Conservation (phyloP, 1,140 invertebrate genomes). For the Drosophila azteca region DNA sequence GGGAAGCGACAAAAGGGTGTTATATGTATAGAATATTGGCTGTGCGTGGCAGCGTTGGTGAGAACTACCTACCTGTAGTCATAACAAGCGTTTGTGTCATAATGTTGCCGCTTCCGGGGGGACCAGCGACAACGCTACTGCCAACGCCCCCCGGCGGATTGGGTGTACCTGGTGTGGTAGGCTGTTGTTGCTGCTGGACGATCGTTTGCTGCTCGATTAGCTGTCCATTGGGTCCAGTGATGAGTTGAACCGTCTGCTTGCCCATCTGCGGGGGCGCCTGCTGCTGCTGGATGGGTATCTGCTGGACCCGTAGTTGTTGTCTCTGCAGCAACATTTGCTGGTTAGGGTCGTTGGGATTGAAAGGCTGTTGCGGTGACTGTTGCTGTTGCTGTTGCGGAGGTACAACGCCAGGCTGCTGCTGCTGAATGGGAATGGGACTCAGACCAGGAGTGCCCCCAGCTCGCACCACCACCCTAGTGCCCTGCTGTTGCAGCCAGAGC, state of each 20-base stretch:
- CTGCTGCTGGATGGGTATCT: constrained; percentile 85
- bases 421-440: constrained; percentile 78
- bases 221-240: constrained; percentile 76
- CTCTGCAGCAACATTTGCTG: constrained; percentile 79
- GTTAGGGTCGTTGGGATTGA: constrained; percentile 72
- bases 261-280: constrained; percentile 83
- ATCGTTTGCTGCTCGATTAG: constrained; percentile 84
- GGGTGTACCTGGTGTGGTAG: constrained; percentile 50
- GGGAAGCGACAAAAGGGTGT: neutral
- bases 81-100: constrained; percentile 84
- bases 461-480: constrained; percentile 85
- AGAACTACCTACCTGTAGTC: constrained; percentile 83
- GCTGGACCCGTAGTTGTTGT: constrained; percentile 85
- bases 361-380: constrained; percentile 47
- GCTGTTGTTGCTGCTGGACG: constrained; percentile 84
- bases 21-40: neutral
- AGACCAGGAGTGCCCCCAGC: constrained; percentile 83
- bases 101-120: constrained; percentile 46
- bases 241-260: constrained; percentile 85
- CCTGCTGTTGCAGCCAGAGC: constrained; percentile 88
- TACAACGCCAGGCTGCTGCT: constrained; percentile 50
- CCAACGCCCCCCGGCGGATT: constrained; percentile 52
- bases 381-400: constrained; percentile 55
- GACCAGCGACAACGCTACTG: constrained; percentile 24
- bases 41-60: too few species aligned